These are phyloP conservation scores for Sycophaga agraensis DNA, from an alignment of 1,140 invertebrate genomes.

Conservation along the genomic window DNA sequence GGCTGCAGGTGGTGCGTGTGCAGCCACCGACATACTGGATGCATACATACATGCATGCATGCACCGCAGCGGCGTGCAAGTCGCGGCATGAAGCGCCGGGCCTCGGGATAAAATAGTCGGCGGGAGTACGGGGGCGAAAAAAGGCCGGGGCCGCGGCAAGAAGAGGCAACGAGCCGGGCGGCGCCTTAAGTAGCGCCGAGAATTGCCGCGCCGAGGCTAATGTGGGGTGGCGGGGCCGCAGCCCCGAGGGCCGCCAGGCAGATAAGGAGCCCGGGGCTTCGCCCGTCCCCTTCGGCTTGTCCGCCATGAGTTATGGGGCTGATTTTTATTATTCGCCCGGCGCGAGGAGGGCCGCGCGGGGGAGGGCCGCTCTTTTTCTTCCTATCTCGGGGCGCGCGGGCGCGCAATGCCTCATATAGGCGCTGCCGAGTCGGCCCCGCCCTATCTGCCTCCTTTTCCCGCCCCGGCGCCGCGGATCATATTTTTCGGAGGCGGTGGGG, in stretches of 20 bases:
- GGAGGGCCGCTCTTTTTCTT: constrained; percentile 35
- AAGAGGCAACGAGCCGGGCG: constrained; percentile 11
- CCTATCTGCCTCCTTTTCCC: constrained; percentile 9
- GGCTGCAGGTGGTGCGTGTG: too few relatives aligned
- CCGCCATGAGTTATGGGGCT: constrained; percentile 53
- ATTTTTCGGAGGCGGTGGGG: neutral
- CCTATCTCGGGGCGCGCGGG: constrained; percentile 14
- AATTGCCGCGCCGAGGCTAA: constrained; percentile 50
- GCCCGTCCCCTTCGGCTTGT: constrained; percentile 44
- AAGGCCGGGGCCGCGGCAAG: neutral
- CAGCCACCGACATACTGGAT: too few relatives aligned
- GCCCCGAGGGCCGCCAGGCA: constrained; percentile 51
- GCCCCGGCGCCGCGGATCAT: neutral
- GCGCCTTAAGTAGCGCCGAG: constrained; percentile 45
- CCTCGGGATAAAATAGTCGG: too few relatives aligned
- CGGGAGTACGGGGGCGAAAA: too few relatives aligned
- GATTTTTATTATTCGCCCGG: constrained; percentile 58
- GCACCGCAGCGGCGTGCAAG: too few relatives aligned
- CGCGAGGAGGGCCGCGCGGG: neutral
- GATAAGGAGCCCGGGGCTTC: constrained; percentile 52
- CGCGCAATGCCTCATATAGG: constrained; percentile 38
- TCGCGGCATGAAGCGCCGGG: too few relatives aligned
- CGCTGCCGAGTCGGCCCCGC: too few relatives aligned
- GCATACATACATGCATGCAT: too few relatives aligned
- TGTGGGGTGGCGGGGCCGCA: constrained; percentile 12